phyloP scores from a whole-genome alignment of 2,888 invertebrate species.

The Heteromurus nitidus region DNA sequence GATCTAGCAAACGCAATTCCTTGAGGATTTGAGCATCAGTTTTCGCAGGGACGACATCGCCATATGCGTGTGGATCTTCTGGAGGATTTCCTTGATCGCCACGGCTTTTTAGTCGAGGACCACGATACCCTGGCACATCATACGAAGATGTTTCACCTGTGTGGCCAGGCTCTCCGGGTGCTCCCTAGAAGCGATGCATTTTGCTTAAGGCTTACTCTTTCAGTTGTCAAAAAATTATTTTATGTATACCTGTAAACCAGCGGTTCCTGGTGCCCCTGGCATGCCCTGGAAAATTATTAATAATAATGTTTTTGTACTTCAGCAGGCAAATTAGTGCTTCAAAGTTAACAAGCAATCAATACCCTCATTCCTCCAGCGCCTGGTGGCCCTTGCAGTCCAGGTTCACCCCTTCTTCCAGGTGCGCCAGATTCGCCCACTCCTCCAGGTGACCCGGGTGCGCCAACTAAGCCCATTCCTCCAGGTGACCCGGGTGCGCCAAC shows the following conservation, averaged over 20 bases:
- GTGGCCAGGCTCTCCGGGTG: conserved; percentile 30
- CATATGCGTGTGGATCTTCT: neutral
- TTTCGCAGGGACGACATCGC: neutral
- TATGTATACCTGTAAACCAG: conserved; percentile 14
- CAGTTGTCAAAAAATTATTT: neutral
- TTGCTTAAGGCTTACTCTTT: neutral
- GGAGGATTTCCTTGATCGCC: conserved; percentile 53
- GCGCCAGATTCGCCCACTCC: conserved; percentile 27
- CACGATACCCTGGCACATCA: neutral
- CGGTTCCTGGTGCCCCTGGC: neutral
- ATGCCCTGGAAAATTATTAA: neutral
- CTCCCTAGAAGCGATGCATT: conserved; percentile 22
- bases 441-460: conserved; percentile 13
- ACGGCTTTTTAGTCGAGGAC: neutral
- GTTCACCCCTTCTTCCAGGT: conserved; percentile 19
- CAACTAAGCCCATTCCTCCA: conserved; percentile 19
- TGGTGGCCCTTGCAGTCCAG: conserved; percentile 37
- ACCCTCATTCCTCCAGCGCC: conserved; percentile 34
- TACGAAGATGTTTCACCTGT: conserved; percentile 19
- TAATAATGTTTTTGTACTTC: neutral
- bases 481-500: neutral
- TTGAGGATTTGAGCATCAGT: conserved; percentile 45
- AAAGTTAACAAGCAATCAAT: conserved; percentile 14
- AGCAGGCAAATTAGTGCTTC: conserved; percentile 6
- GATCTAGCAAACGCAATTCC: conserved; percentile 59